Evolutionary conservation across 2,797 vertebrate genomes (phyloP), one percentile per base, ranked within the genome.

Genomic region (Acomys russatus): DNA sequence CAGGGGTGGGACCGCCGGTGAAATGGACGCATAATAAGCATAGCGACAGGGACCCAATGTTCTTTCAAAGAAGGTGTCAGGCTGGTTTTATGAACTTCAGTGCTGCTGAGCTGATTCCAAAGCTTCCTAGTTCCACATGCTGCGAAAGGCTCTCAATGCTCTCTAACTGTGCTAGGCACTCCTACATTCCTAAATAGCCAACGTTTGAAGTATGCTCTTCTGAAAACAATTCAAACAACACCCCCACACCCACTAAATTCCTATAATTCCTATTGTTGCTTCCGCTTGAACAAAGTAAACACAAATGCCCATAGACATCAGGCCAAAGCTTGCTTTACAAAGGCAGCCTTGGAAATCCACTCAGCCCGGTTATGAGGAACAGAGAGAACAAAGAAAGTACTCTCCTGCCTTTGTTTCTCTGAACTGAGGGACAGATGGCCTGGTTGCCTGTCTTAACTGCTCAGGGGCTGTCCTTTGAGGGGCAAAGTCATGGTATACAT

Each of bases 271-370:
- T 94, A 82, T 51, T 73, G 64, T 80, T 92, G 77, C 59, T 94
- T 95, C 68, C 10, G 79, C 68, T 79, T 95, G 91, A 64, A 89
- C 23, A 74, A 94, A 97, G 61, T 90, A 96, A 97, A 92, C 10
- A 44, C 10, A 87, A 96, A 88, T 56, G 68, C 70, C 64, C 63
- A 49, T 86, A 82, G 70, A 97, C 88, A 64, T 86, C 79, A 84
- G 22, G 61, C 74, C 89, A 95, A 94, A 96, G 85, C 61, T 83
- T 71, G 35, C 64, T 92, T 87, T 76, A 82, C 77, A 49, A 38
- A 79, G 44, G 91, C 56, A 86, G 25, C 92, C 86, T 96, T 77
- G 79, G 76, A 96, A 89, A 92, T 90, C 44, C 56, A 90, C 71
- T 88, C 92, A 17, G 66, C 63, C 79, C 74, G 51, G 33, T 70